Conservation (phyloP, 2,888 invertebrate species). For the Chouioia cunea region DNA sequence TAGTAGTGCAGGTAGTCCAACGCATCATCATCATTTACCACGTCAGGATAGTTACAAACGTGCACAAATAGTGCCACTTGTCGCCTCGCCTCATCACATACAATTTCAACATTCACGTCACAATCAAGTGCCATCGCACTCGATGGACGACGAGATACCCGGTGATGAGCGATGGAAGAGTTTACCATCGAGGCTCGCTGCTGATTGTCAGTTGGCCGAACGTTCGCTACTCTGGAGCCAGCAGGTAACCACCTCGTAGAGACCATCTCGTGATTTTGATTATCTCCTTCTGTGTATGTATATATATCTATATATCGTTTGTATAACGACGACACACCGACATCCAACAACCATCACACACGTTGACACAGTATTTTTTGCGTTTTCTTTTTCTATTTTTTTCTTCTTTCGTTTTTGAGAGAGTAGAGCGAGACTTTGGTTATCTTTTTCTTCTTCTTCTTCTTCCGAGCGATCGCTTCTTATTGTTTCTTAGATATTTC, state of each 20-base stretch:
- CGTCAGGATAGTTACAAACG: conserved; percentile 90
- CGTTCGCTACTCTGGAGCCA: conserved; percentile 65
- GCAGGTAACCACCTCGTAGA: conserved; percentile 60
- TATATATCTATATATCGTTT: conserved; percentile 8
- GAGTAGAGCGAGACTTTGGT: conserved; percentile 6
- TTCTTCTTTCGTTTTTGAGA: background rate
- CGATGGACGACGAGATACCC: conserved; percentile 59
- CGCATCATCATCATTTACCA: conserved; percentile 78
- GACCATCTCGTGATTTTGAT: background rate
- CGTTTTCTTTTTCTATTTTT: too few species aligned
- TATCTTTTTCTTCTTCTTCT: background rate
- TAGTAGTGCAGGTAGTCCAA: conserved; percentile 62
- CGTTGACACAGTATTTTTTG: conserved; percentile 13
- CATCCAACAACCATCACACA: background rate
- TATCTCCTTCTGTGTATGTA: background rate
- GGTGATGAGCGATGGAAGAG: conserved; percentile 66
- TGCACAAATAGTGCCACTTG: conserved; percentile 86
- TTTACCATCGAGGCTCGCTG: conserved; percentile 63
- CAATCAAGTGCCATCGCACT: conserved; percentile 53
- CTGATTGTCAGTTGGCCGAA: conserved; percentile 64
- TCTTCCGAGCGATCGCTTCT: conserved; percentile 18
- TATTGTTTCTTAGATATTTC: conserved; percentile 2
- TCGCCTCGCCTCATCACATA: conserved; percentile 13
- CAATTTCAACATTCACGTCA: conserved; percentile 57
- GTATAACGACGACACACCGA: conserved; percentile 5